Evolutionary conservation across 2,113 vertebrate genomes (phyloP), one percentile per base, ranked within the genome.

Genomic region (Fregata magnificens): DNA sequence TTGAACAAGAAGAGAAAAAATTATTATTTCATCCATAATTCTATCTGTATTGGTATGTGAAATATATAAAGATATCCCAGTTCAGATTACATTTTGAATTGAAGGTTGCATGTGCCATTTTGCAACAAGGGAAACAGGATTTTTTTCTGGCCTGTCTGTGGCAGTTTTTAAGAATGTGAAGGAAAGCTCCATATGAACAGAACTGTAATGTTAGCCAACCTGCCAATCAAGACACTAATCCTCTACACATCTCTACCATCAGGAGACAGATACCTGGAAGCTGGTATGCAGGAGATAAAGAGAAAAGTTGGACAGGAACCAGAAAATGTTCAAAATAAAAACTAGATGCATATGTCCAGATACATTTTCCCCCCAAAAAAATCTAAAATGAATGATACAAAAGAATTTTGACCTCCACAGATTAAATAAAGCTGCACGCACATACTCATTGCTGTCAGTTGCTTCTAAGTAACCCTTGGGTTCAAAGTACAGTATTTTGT

Each of bases 221-320:
- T 99, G 99, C 98, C 98, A 98, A 97, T 99, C 99, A 98, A 97
- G 32, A 86, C 76, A 83, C 97, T 98, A 98, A 97, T 97, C 97
- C 97, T 98, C 97, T 98, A 98, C 98, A 98, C 98, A 99, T 99
- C 98, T 98, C 97, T 96, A 87, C 98, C 72, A 86, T 98, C 98
- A 98, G 98, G 98, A 90, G 97, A 98, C 98, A 98, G 97, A 98
- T 97, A 98, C 97, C 97, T 98, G 96, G 97, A 98, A 98, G 97
- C 98, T 98, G 96, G 80, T 95, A 90, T 89, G 94, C 90, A 95
- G 97, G 96, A 98, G 98, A 99, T 99, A 99, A 98, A 98, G 97
- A 98, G 95, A 77, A 86, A 86, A 96, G 61, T 82, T 93, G 97
- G 94, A 96, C 80, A 97, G 88, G 81, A 96, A 94, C 74, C 88